phyloP scores from a whole-genome alignment of 2,888 invertebrate species.

The Didymodactylos carnosus region DNA sequence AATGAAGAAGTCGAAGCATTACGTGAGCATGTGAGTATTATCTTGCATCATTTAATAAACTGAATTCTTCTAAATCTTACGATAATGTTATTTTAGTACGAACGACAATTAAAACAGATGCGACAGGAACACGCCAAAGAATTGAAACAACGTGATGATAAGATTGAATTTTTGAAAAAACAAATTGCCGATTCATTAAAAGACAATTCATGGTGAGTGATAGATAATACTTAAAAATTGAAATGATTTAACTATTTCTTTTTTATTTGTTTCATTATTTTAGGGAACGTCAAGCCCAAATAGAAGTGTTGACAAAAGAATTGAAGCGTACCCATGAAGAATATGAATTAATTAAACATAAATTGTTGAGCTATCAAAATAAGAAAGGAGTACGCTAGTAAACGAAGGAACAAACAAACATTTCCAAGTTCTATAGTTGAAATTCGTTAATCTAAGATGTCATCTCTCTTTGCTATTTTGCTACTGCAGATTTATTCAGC shows the following conservation, averaged over 20 bases:
- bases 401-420: no score
- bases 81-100: background rate
- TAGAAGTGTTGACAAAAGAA: constrained; percentile 31
- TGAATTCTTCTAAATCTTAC: background rate
- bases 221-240: no score
- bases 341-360: constrained; percentile 24
- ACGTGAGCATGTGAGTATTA: background rate
- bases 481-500: background rate
- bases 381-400: background rate
- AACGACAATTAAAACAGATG: background rate
- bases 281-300: constrained; percentile 32
- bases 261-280: no score
- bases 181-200: constrained; percentile 32
- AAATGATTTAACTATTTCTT: background rate
- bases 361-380: constrained; percentile 17
- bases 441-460: no score
- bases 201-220: constrained; percentile 30
- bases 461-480: no score
- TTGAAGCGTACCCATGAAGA: constrained; percentile 27
- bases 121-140: constrained; percentile 17
- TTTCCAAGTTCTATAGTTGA: no score
- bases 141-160: constrained; percentile 24
- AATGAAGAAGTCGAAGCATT: background rate
- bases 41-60: background rate
- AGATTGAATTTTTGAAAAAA: constrained; percentile 24